Conservation (phyloP, 2,888 invertebrate species). For the Axea sp. region DNA sequence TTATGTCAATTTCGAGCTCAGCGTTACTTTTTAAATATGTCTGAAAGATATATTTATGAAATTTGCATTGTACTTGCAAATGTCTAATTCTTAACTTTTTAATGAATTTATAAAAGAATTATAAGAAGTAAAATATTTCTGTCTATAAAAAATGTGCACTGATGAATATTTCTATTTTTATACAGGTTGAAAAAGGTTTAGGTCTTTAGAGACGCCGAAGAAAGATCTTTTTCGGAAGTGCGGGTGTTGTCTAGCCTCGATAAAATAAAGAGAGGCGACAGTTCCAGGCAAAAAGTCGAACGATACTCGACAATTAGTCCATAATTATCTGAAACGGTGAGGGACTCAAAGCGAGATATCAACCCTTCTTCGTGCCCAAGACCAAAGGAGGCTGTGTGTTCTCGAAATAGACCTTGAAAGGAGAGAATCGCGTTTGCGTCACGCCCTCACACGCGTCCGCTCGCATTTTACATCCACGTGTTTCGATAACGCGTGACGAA, state of each 20-base stretch:
- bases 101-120: too few relatives aligned
- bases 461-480: constrained; percentile 46
- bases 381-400: constrained; percentile 61
- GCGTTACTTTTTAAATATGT: too few relatives aligned
- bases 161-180: constrained; percentile 2
- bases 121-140: too few relatives aligned
- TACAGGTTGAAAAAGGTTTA: constrained; percentile 5
- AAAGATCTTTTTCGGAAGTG: constrained; percentile 58
- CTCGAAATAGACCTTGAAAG: constrained; percentile 71
- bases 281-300: constrained; percentile 47
- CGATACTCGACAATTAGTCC: constrained; percentile 72
- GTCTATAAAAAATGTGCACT: too few relatives aligned
- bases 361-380: constrained; percentile 70
- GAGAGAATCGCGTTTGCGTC: constrained; percentile 67
- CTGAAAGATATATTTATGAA: too few relatives aligned
- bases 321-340: constrained; percentile 72
- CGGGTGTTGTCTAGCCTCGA: constrained; percentile 44
- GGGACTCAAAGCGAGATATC: constrained; percentile 67
- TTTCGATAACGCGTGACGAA: constrained; percentile 56
- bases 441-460: constrained; percentile 59
- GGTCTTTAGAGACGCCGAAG: constrained; percentile 13
- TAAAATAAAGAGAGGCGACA: constrained; percentile 59
- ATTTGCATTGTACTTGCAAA: too few relatives aligned
- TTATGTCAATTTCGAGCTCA: too few relatives aligned
- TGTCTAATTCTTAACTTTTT: too few relatives aligned